Base-by-base conservation (phyloP, 1,140 invertebrate species). In the Calephelis nemesis region DNA sequence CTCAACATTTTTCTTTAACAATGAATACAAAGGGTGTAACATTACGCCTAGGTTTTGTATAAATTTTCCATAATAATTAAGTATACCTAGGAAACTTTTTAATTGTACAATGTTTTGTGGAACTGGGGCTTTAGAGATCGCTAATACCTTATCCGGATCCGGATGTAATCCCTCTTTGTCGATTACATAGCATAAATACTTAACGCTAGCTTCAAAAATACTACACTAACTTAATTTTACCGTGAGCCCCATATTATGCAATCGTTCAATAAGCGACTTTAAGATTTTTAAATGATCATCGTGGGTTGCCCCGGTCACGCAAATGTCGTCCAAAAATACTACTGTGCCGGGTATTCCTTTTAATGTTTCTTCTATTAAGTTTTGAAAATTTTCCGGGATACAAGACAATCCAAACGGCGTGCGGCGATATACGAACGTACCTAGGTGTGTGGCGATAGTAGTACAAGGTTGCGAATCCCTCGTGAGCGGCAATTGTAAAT, bases 311-410 rank as follows among this genome's bases (percentile, higher is more conserved):
- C 79, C 77, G 4, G 79, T 81, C 0, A 81, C 68, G 45, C 74
- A 78, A 45, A 84, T 79, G 63, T 84, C 79, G 39, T 84, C 77
- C 9, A 73, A 49, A 76, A 76, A 84, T 4, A 76, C 71, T 4
- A 81, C 76, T 1, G 62, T 65, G 0, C 54, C 63, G 4, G 66
- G 66, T 12, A 67, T 0, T 15, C 47, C 48, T 2, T 68, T 62
- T 13, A 84, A 68, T 1, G 76, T 73, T 39, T 82, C 78, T 62
- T 81, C 81, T 73, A 83, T 80, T 8, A 74, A 47, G 54, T 77
- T 83, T 70, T 86, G 82, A 70, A 70, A 84, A 82, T 60, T 82
- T 83, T 69, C 77, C 0, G 78, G 77, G 8, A 83, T 71, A 66
- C 76, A 81, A n/a, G 71, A 75, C 13, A 82, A 74, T 3, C 79